Conservation (phyloP, 2,113 vertebrate species). For the Limnothrissa miodon region DNA sequence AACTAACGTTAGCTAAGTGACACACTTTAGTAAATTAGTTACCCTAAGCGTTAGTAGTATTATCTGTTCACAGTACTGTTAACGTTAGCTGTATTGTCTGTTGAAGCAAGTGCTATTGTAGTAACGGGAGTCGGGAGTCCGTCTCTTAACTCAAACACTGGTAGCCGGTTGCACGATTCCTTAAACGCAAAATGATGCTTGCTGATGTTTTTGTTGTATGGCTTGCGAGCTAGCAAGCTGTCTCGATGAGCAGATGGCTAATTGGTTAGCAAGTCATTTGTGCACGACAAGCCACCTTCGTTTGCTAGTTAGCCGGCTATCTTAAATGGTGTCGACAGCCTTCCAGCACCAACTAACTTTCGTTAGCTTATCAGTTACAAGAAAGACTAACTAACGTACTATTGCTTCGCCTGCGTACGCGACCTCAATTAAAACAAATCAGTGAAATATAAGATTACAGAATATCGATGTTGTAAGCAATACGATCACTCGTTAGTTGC, state of each 20-base stretch:
- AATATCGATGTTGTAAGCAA: neutral
- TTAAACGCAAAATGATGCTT: neutral
- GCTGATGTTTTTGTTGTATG: neutral
- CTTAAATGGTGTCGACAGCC: neutral
- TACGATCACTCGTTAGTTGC: neutral
- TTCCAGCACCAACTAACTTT: neutral
- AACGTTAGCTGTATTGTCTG: neutral
- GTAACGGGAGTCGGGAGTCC: neutral
- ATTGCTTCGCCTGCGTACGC: no score
- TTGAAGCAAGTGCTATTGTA: neutral
- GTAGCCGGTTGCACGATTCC: neutral
- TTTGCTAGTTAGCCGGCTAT: conserved; percentile 15
- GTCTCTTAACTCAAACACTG: neutral
- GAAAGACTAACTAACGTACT: neutral
- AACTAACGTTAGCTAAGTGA: neutral
- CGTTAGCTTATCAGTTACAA: neutral
- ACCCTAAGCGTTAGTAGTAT: neutral
- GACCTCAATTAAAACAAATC: neutral
- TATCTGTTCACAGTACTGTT: no score
- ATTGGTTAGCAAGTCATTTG: conserved; percentile 11
- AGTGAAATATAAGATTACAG: neutral
- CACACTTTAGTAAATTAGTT: neutral
- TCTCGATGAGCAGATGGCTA: neutral
- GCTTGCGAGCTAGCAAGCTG: neutral
- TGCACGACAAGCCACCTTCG: neutral